Evolutionary conservation across 2,113 vertebrate species (phyloP), one percentile per base, ranked within the genome.

Genomic region (Ophthalmotilapia sp.): DNA sequence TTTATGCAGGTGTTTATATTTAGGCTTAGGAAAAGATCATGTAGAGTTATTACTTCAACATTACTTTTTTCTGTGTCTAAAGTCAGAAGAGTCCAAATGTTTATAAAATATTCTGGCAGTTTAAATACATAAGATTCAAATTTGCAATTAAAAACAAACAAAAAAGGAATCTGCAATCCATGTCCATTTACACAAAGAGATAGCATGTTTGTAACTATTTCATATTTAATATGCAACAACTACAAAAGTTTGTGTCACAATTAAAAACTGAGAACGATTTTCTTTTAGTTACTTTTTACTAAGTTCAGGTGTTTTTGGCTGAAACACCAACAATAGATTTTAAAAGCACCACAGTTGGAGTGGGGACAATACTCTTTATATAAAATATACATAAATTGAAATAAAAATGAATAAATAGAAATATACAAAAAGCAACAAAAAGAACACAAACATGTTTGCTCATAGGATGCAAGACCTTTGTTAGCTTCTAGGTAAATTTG

Each of bases 91-190:
- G 21, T 15, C 40, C 8, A 26, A 45, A 45, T 7, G 9, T 73
- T 0, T 73, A 45, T 23, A 73, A 73, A 73, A 73, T 45, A 45
- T 42, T 0, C 62, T 40, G 0, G 6, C 33, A 68, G 6, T 40
- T 73, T 14, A 73, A 73, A 73, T 73, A 73, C 13, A 73, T 26
- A 73, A 73, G 38, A 45, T 45, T 73, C 3, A 26, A 73, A 45
- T 42, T 73, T 73, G 68, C 13, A 45, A 26, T 17, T 15, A 73
- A 45, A 73, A 70, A 14, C 3, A 45, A 45, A 6, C 3, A 26
- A 45, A 10, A 26, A 42, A 4, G 0, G 1, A 15, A 70, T 26
- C 11, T 23, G 21, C 21, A 26, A 6, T 73, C 13, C 65, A 73
- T 15, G 21, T 73, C 7, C 21, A 26, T 29, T 26, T 29, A 47